Conservation (phyloP, 2,888 invertebrate genomes). For the Perdita meconis region DNA sequence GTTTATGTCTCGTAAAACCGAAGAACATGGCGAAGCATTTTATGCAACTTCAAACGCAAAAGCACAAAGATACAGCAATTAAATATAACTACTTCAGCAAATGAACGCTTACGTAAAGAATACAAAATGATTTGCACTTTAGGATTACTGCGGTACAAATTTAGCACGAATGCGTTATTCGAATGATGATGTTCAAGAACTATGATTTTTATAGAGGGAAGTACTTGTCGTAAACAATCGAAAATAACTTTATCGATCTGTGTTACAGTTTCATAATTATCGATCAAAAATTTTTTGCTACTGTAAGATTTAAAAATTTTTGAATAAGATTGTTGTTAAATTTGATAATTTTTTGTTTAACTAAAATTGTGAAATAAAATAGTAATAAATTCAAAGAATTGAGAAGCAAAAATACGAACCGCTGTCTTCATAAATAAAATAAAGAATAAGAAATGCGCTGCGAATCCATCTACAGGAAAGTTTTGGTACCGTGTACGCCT, state of each 20-base stretch:
- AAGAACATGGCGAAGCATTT: slow-evolving; percentile 2
- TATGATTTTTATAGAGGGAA: too few relatives aligned
- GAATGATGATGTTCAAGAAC: slow-evolving; percentile 17
- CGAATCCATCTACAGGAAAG: slow-evolving; percentile 18
- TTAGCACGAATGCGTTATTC: slow-evolving; percentile 40
- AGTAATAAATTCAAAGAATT: not conserved
- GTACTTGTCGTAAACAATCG: too few relatives aligned
- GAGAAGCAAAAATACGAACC: not conserved
- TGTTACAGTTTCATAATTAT: too few relatives aligned
- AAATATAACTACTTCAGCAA: slow-evolving; percentile 31
- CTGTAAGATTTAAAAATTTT: too few relatives aligned
- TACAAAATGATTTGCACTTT: slow-evolving; percentile 44
- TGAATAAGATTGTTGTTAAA: not conserved
- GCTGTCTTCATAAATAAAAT: not conserved
- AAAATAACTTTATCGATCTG: too few relatives aligned
- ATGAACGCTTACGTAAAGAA: slow-evolving; percentile 42
- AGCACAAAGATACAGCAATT: slow-evolving; percentile 33
- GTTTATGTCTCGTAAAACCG: not conserved
- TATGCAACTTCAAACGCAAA: slow-evolving; percentile 4
- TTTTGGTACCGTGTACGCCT: slow-evolving; percentile 8
- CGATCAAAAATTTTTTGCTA: too few relatives aligned
- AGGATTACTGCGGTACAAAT: slow-evolving; percentile 42
- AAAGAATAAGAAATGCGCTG: slow-evolving; percentile 29
- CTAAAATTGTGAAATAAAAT: not conserved
- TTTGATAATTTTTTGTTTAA: not conserved